Conservation (phyloP, 2,797 vertebrate species). For the Acanthornis magna region DNA sequence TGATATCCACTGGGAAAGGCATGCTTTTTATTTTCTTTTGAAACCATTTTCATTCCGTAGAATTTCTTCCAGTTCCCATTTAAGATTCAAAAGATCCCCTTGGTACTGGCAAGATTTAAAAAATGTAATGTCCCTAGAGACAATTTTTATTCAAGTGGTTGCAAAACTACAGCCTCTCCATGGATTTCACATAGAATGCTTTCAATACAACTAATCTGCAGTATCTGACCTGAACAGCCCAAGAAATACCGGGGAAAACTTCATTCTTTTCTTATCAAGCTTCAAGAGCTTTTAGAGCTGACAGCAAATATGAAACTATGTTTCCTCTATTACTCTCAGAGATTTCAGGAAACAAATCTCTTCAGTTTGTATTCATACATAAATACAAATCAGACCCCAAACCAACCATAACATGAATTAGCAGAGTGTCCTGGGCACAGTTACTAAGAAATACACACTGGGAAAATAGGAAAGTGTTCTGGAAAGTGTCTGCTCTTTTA, state of each 20-base stretch:
- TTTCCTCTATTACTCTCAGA: neutral
- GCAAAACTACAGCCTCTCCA: neutral
- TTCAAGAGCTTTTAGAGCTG: conserved; percentile 23
- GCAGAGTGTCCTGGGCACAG: neutral
- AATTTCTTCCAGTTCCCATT: neutral
- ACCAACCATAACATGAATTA: neutral
- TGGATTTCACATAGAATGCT: neutral
- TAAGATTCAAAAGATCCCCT: neutral
- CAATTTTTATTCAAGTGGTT: conserved; percentile 14
- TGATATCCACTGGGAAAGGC: neutral
- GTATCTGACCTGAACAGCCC: conserved; percentile 15
- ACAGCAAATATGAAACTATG: neutral
- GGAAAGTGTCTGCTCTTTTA: neutral
- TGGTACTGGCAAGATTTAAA: neutral
- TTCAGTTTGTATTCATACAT: neutral
- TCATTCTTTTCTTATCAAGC: conserved; percentile 6
- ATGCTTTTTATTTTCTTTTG: neutral
- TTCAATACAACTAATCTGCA: conserved; percentile 5
- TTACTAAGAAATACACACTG: neutral
- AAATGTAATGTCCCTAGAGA: neutral
- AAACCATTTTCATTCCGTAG: neutral
- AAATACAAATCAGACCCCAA: conserved; percentile 12
- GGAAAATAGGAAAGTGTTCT: neutral
- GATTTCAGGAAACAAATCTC: conserved; percentile 8
- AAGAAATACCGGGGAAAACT: neutral